These are phyloP conservation scores for Ruditapes philippinarum DNA, from an alignment of 1,140 invertebrate genomes.

Conservation along the genomic window DNA sequence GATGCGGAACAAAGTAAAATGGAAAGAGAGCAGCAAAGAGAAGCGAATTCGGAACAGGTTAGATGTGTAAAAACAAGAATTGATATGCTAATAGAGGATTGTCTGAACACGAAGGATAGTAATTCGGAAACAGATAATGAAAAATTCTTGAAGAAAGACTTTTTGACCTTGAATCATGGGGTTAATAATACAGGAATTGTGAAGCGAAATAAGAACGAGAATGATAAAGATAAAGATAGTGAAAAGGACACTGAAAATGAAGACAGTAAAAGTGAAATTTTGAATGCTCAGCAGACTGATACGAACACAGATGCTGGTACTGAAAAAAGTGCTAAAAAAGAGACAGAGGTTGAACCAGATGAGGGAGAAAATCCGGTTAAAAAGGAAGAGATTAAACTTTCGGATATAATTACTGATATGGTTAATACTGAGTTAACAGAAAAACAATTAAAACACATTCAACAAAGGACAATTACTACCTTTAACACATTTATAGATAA, in stretches of 20 bases:
- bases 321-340: constrained; percentile 33
- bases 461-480: constrained; percentile 64
- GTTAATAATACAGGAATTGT: background rate
- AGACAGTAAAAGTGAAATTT: background rate
- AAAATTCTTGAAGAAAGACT: background rate
- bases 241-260: constrained; percentile 4
- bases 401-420: constrained; percentile 43
- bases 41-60: background rate
- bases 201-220: background rate
- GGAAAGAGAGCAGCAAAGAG: background rate
- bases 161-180: background rate
- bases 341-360: background rate
- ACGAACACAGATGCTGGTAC: background rate
- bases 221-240: background rate
- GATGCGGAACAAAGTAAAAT: background rate
- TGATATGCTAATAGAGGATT: constrained; percentile 60
- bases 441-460: constrained; percentile 27
- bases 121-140: constrained; percentile 1
- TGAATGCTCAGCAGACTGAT: background rate
- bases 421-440: constrained; percentile 30
- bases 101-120: constrained; percentile 27
- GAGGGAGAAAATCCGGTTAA: background rate
- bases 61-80: constrained; percentile 53
- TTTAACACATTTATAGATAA: constrained; percentile 81
- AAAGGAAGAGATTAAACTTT: constrained; percentile 8